Percentiles rank a stretch among this genome's conserved stretches.
phyloP scores from a whole-genome alignment of 2,888 invertebrate species.

The Ophion ventricosus region DNA sequence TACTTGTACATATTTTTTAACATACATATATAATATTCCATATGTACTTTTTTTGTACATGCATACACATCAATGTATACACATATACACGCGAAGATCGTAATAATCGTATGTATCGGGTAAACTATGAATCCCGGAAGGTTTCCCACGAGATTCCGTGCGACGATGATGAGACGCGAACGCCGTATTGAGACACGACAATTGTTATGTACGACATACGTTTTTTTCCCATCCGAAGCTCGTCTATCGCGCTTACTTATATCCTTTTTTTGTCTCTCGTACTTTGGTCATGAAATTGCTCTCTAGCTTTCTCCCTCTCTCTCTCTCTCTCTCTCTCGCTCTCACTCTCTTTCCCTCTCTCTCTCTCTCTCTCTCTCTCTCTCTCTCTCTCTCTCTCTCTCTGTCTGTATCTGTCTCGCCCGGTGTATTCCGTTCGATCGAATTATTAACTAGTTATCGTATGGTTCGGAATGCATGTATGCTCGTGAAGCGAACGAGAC shows the following conservation, averaged over 20 bases:
- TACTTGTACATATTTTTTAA: too few relatives aligned
- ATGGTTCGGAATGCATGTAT: conserved; percentile 22
- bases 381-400: too few relatives aligned
- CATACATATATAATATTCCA: too few relatives aligned
- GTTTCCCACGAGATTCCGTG: conserved; percentile 44
- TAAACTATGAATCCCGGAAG: conserved; percentile 9
- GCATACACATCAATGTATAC: background rate
- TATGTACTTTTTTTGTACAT: background rate
- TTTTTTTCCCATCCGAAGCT: background rate
- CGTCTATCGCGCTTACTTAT: background rate
- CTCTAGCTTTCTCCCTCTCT: too few relatives aligned
- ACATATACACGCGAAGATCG: background rate
- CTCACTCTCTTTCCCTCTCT: too few relatives aligned
- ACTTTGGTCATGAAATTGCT: background rate
- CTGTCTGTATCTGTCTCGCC: too few relatives aligned
- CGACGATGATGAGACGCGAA: background rate
- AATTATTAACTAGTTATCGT: conserved; percentile 62
- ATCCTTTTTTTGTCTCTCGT: background rate
- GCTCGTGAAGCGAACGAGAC: background rate
- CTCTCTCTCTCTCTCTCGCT: too few relatives aligned
- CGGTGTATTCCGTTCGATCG: background rate
- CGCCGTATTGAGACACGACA: conserved; percentile 5
- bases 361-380: too few relatives aligned
- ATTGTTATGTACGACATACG: background rate
- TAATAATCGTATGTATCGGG: conserved; percentile 8